Evolutionary conservation across 1,140 invertebrate genomes (phyloP).

Genomic region (Drosophila yakuba): DNA sequence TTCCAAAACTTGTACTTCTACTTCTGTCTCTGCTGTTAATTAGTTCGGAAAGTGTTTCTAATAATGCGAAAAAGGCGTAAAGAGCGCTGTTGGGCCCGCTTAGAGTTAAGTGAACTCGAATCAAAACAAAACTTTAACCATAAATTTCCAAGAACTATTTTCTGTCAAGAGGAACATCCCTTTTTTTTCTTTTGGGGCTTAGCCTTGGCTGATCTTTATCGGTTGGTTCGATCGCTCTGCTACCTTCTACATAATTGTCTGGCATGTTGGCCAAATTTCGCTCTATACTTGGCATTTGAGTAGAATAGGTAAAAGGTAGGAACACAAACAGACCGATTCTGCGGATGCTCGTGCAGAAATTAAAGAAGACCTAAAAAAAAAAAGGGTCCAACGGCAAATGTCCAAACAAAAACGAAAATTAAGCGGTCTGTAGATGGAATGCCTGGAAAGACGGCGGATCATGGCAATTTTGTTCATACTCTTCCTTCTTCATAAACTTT

Average conservation of each 20-base stretch:
- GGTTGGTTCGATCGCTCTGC: constrained; percentile 7
- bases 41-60: constrained; percentile 77
- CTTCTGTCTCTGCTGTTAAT: constrained; percentile 51
- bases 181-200: constrained; percentile 12
- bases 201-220: constrained; percentile 61
- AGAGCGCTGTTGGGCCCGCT: background rate
- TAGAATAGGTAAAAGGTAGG: constrained; percentile 33
- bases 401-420: constrained; percentile 18
- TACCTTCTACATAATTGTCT: constrained; percentile 48
- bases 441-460: background rate
- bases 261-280: constrained; percentile 48
- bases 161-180: constrained; percentile 27
- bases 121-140: constrained; percentile 65
- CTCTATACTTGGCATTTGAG: constrained; percentile 40
- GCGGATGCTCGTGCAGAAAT: constrained; percentile 41
- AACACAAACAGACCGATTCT: constrained; percentile 2
- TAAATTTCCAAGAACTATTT: constrained; percentile 59
- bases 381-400: constrained; percentile 22
- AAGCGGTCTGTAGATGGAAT: constrained; percentile 11
- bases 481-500: too few relatives aligned
- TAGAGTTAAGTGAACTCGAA: constrained; percentile 64
- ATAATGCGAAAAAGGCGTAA: constrained; percentile 6
- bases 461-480: too few relatives aligned
- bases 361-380: constrained; percentile 44
- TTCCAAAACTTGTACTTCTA: constrained; percentile 23